A percentile compares a stretch with the other conserved stretches of the same genome.
Conservation (phyloP, 2,113 vertebrate genomes). For the Anser cygnoides region DNA sequence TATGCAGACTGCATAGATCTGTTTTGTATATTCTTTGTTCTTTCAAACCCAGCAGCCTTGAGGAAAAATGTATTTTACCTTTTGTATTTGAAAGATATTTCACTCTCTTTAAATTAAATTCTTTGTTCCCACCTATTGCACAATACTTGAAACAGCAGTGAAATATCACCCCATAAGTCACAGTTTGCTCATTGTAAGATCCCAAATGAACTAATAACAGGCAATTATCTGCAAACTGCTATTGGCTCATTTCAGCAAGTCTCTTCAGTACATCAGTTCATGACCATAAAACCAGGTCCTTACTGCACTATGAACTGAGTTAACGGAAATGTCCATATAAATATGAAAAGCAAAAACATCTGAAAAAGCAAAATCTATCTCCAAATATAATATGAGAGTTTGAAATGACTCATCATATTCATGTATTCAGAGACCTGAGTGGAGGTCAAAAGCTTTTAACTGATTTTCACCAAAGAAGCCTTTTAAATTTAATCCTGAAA, state of each 20-base stretch:
- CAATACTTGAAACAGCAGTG: not conserved
- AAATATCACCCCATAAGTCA: slow-evolving; percentile 11
- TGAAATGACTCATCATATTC: not conserved
- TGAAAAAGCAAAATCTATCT: not conserved
- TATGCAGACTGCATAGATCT: not conserved
- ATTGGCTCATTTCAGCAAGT: not conserved
- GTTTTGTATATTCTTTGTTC: not conserved
- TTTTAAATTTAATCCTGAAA: not conserved
- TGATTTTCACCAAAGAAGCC: no score
- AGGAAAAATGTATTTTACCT: slow-evolving; percentile 9
- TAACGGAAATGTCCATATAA: not conserved
- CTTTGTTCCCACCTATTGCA: slow-evolving; percentile 2
- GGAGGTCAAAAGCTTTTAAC: not conserved
- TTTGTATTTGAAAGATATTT: slow-evolving; percentile 9
- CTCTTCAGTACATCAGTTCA: not conserved
- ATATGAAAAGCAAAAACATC: not conserved
- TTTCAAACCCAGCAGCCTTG: not conserved
- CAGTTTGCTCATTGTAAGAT: not conserved
- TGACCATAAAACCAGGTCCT: not conserved
- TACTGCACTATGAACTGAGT: not conserved
- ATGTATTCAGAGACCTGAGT: not conserved
- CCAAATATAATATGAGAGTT: not conserved
- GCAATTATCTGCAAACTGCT: not conserved
- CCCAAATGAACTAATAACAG: not conserved
- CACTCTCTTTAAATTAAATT: slow-evolving; percentile 14